A percentile compares a stretch with the other conserved stretches of the same genome.
These are phyloP conservation scores for Hylaea fasciaria DNA, from an alignment of 2,888 invertebrate genomes.

Conservation along the genomic window DNA sequence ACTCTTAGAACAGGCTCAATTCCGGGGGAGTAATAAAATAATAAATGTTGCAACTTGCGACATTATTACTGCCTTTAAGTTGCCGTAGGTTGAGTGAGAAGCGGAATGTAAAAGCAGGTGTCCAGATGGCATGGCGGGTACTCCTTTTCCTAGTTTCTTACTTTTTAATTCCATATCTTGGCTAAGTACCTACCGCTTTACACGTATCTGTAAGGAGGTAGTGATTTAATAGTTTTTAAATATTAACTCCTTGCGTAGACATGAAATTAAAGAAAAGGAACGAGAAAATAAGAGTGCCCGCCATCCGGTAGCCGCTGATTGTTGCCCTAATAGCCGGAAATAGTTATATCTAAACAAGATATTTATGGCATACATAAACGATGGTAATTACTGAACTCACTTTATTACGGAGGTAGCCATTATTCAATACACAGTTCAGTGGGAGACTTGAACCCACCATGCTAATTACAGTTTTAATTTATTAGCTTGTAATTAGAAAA, in stretches of 20 bases:
- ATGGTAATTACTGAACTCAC: slow-evolving; percentile 16
- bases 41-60: slow-evolving; percentile 65
- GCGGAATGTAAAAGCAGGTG: slow-evolving; percentile 50
- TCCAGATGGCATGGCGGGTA: slow-evolving; percentile 45
- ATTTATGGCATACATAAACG: slow-evolving; percentile 38
- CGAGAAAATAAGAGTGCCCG: too few relatives aligned
- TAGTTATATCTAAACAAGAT: slow-evolving; percentile 44
- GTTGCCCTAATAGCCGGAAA: slow-evolving; percentile 40
- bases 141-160: slow-evolving; percentile 17
- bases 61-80: slow-evolving; percentile 58
- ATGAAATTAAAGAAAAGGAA: too few relatives aligned
- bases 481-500: background rate
- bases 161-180: slow-evolving; percentile 39
- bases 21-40: slow-evolving; percentile 62
- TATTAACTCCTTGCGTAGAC: too few relatives aligned
- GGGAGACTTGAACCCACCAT: background rate
- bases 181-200: slow-evolving; percentile 46
- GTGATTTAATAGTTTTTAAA: slow-evolving; percentile 39
- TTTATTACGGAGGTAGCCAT: slow-evolving; percentile 21
- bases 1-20: slow-evolving; percentile 43
- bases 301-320: slow-evolving; percentile 34
- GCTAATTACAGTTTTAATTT: background rate
- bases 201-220: slow-evolving; percentile 45
- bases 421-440: slow-evolving; percentile 11
- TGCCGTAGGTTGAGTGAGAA: slow-evolving; percentile 43